These are phyloP conservation scores for Galaxea fascicularis DNA, from an alignment of 92 coral and sea anemone genomes.

Conservation along the genomic window DNA sequence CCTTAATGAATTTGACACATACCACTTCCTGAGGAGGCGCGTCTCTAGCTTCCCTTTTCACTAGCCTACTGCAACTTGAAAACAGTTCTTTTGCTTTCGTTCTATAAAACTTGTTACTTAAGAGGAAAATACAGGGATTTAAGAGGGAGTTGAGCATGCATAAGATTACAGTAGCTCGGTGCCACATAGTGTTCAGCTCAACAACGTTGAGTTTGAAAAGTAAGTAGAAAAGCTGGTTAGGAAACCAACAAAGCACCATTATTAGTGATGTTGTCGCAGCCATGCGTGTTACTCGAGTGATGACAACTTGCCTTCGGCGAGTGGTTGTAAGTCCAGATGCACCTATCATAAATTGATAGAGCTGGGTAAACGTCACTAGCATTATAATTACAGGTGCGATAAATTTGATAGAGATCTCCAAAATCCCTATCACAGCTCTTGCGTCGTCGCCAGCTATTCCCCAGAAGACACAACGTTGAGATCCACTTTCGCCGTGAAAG, in stretches of 20 bases:
- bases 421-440: conserved; percentile 50
- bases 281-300: conserved; percentile 78
- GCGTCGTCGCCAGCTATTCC: conserved; percentile 21
- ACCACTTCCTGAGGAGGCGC: not conserved
- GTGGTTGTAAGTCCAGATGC: conserved; percentile 23
- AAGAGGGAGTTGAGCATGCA: conserved; percentile 70
- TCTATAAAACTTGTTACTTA: conserved; percentile 68
- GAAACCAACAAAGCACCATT: conserved; percentile 79
- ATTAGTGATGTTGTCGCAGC: conserved; percentile 76
- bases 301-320: conserved; percentile 33
- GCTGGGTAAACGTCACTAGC: conserved; percentile 42
- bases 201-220: conserved; percentile 71
- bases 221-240: conserved; percentile 76
- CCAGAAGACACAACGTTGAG: conserved; percentile 31
- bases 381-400: conserved; percentile 38
- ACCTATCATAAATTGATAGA: conserved; percentile 54
- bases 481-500: not conserved
- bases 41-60: not conserved
- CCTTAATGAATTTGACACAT: not conserved
- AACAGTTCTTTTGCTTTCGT: conserved; percentile 44
- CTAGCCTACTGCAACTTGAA: not conserved
- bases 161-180: conserved; percentile 58
- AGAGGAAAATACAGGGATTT: conserved; percentile 74
- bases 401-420: conserved; percentile 61
- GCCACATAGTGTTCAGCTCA: conserved; percentile 68